phyloP scores from a whole-genome alignment of 2,888 invertebrate species.

The Rhagophthalmus giganteus region DNA sequence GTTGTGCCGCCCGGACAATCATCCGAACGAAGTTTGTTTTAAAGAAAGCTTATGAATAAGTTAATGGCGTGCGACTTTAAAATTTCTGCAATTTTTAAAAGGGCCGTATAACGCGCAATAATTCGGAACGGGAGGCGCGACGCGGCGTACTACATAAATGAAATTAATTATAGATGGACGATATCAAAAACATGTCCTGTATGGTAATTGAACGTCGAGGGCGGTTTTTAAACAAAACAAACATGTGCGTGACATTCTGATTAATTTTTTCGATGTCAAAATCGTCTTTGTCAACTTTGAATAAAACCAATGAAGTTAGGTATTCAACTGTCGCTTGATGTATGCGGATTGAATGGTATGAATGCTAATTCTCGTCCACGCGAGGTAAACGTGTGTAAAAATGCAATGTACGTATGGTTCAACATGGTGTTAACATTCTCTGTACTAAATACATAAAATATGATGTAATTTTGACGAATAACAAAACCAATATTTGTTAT shows the following conservation, averaged over 20 bases:
- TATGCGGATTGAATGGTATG: slow-evolving; percentile 4
- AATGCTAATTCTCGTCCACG: not conserved
- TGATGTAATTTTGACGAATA: no score
- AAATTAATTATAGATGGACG: not conserved
- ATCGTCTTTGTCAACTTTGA: slow-evolving; percentile 6
- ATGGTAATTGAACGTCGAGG: not conserved
- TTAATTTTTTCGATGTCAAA: slow-evolving; percentile 3
- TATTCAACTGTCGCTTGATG: slow-evolving; percentile 2
- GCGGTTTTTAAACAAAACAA: not conserved
- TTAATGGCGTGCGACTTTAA: no score
- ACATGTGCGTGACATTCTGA: slow-evolving; percentile 1
- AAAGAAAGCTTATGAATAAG: not conserved
- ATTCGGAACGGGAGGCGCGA: no score
- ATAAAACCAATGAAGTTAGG: not conserved
- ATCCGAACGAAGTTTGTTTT: no score
- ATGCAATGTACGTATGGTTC: not conserved
- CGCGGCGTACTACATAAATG: not conserved
- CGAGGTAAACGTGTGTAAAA: not conserved
- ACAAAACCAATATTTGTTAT: no score
- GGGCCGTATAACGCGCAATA: no score
- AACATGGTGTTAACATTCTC: not conserved
- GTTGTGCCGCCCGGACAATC: no score
- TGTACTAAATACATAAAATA: not conserved
- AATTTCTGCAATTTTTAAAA: no score
- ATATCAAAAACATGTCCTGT: not conserved